These are phyloP conservation scores for Lasioglossum pauxillum DNA, from an alignment of 2,888 invertebrate genomes.

Conservation along the genomic window DNA sequence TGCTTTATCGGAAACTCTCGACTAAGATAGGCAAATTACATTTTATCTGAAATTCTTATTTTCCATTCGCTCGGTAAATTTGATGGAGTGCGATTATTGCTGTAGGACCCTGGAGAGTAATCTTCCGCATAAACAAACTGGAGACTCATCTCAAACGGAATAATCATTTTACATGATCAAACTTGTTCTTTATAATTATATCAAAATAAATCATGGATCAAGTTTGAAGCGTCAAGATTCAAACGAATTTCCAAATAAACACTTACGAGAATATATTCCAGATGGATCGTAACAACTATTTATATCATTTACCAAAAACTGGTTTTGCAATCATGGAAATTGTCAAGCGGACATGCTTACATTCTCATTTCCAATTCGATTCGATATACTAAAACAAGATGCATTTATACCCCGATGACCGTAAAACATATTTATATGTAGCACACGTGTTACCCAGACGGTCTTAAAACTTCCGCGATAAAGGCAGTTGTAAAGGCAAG, in stretches of 20 bases:
- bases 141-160: not conserved
- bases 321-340: not conserved
- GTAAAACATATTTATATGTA: not conserved
- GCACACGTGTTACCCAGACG: not conserved
- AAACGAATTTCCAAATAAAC: not conserved
- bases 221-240: no score
- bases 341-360: not conserved
- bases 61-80: not conserved
- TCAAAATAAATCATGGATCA: no score
- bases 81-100: constrained; percentile 34
- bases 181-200: no score
- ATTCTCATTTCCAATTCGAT: not conserved
- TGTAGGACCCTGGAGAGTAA: constrained; percentile 21
- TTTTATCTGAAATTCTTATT: not conserved
- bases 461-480: not conserved
- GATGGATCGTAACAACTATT: not conserved
- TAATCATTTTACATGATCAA: not conserved
- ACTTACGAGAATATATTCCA: not conserved
- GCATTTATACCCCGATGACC: not conserved
- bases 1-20: not conserved
- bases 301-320: not conserved
- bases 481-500: not conserved
- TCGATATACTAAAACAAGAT: not conserved
- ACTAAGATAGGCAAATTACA: constrained; percentile 22
- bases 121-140: not conserved